Conservation (phyloP, 1,140 invertebrate species). For the Apis cerana region DNA sequence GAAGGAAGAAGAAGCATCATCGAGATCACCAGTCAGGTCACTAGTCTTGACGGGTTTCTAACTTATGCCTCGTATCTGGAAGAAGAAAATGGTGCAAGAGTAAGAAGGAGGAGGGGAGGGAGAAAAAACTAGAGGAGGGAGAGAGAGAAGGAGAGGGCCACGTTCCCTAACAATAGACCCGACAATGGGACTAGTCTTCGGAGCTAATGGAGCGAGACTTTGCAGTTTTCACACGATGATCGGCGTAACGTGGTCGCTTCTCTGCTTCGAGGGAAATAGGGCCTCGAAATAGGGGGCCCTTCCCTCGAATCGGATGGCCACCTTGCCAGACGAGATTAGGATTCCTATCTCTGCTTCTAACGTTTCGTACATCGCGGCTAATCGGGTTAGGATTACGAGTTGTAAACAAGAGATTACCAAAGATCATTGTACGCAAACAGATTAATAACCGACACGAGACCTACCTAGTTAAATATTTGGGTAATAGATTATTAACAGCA, state of each 20-base stretch:
- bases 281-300: background rate
- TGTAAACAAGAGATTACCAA: conserved; percentile 68
- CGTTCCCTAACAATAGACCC: conserved; percentile 60
- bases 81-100: conserved; percentile 7
- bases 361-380: conserved; percentile 35
- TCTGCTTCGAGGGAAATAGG: conserved; percentile 15
- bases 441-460: background rate
- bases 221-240: conserved; percentile 69
- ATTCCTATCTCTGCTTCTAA: background rate
- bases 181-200: conserved; percentile 64
- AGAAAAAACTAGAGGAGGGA: conserved; percentile 9
- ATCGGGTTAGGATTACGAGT: conserved; percentile 62
- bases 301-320: conserved; percentile 14
- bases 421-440: conserved; percentile 44
- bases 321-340: conserved; percentile 25
- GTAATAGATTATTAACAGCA: background rate
- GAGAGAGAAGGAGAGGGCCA: conserved; percentile 27
- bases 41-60: conserved; percentile 30
- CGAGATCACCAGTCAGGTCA: conserved; percentile 42
- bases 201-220: conserved; percentile 68
- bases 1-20: conserved; percentile 15
- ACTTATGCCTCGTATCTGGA: conserved; percentile 42
- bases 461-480: conserved; percentile 3
- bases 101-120: background rate
- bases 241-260: conserved; percentile 52